A percentile compares a stretch with the other conserved stretches of the same genome.
Conservation (phyloP, 1,140 invertebrate species). For the Conopomorpha cramerella region DNA sequence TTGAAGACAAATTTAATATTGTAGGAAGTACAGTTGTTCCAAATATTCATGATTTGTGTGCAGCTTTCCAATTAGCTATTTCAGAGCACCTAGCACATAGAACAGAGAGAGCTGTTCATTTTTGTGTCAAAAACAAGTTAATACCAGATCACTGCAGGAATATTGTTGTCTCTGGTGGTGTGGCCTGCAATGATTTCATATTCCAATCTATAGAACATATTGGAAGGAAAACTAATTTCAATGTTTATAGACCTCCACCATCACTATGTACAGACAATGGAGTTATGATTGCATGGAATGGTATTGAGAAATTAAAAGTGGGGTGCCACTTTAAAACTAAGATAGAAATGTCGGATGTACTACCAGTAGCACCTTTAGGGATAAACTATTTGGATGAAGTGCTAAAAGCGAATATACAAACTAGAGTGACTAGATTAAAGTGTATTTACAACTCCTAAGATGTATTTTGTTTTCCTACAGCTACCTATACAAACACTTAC, state of each 20-base stretch:
- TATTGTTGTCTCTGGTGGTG: slow-evolving; percentile 89
- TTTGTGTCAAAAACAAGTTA: slow-evolving; percentile 65
- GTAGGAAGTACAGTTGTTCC: slow-evolving; percentile 74
- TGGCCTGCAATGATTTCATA: slow-evolving; percentile 90
- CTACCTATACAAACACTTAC: no score
- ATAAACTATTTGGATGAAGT: slow-evolving; percentile 23
- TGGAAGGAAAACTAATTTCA: slow-evolving; percentile 69
- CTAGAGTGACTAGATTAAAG: slow-evolving; percentile 29
- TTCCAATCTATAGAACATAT: slow-evolving; percentile 69
- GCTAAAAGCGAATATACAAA: slow-evolving; percentile 21
- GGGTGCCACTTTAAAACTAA: slow-evolving; percentile 15
- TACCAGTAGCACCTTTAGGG: slow-evolving; percentile 27
- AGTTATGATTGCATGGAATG: slow-evolving; percentile 99
- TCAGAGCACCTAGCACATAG: slow-evolving; percentile 80
- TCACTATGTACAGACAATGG: slow-evolving; percentile 96
- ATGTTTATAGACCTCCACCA: slow-evolving; percentile 77
- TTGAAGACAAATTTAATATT: slow-evolving; percentile 43
- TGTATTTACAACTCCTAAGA: no score
- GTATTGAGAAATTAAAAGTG: slow-evolving; percentile 72
- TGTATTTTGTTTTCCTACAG: no score
- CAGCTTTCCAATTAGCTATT: slow-evolving; percentile 77
- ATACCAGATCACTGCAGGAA: slow-evolving; percentile 62
- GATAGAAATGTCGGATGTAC: slow-evolving; percentile 17
- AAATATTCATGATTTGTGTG: slow-evolving; percentile 83
- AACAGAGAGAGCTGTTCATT: slow-evolving; percentile 82